Base-by-base conservation (phyloP, 64 coral and sea anemone genomes). In the Cladopsammia gracilis region DNA sequence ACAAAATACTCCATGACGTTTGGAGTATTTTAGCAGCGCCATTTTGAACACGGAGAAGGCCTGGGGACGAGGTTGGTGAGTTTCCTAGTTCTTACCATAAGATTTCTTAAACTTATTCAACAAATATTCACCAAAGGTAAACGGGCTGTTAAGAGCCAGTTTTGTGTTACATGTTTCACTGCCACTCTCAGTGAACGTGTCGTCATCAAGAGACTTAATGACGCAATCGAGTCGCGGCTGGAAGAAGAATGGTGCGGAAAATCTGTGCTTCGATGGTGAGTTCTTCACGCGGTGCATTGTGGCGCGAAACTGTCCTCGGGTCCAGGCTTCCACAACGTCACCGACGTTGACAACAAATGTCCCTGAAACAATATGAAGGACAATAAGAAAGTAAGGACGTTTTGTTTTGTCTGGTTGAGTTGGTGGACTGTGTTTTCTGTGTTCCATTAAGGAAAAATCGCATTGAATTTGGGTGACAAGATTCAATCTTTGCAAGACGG, bases 221-320 rank as follows among this genome's bases (percentile, higher is more conserved):
- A 71, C 24, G n/a, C 75, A 71, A 50, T 82, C 68, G n/a, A 91
- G 75, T 20, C 78, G 26, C 8, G 89, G 89, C 9, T 91, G 89
- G 46, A 91, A 91, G 20, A 91, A 91, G 77, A 81, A 91, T 9
- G 89, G 64, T 18, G 62, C 68, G 0, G 89, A 91, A 47, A 70
- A 69, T 24, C 89, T 61, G 44, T 78, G 77, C 10, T 69, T 44
- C 25, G 48, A 59, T 44, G 60, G 8, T 3, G 89, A 61, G 64
- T 82, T 91, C 48, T 82, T 91, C 6, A 91, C 89, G 3, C 89
- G 76, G 64, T 91, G 89, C 49, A 91, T 67, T 57, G 89, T 77
- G 16, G 89, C 89, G 13, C 62, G 75, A 58, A 65, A 82, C 22
- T 69, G 48, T 57, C 89, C 89, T 18, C 50, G 42, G 19, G 89